A percentile compares a stretch with the other conserved stretches of the same genome.
Conservation (phyloP, 2,797 vertebrate genomes). For the Siniperca scherzeri region DNA sequence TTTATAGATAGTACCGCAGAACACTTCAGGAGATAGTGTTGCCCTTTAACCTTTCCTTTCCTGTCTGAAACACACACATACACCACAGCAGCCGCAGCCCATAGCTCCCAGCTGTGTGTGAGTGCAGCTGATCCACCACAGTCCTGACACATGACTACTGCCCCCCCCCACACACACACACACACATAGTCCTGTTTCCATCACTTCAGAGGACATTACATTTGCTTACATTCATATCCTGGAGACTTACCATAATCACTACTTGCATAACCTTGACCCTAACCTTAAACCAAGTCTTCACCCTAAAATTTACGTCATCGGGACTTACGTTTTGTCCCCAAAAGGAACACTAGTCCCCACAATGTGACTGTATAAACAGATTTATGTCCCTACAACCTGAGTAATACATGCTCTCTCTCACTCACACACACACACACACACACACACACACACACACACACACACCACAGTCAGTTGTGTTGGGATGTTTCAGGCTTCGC, state of each 20-base stretch:
- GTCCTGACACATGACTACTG: slow-evolving; percentile 55
- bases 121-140: slow-evolving; percentile 70
- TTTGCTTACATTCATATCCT: no score
- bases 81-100: slow-evolving; percentile 4
- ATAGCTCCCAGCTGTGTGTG: slow-evolving; percentile 59
- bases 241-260: no score
- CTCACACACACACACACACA: not conserved
- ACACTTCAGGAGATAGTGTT: slow-evolving; percentile 12
- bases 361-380: no score
- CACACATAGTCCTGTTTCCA: not conserved
- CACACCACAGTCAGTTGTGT: slow-evolving; percentile 5
- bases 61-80: not conserved
- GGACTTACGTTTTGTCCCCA: no score
- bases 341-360: no score
- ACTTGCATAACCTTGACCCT: no score
- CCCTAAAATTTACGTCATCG: no score
- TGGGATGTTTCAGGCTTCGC: not conserved
- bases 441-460: slow-evolving; percentile 14
- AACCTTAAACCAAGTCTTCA: no score
- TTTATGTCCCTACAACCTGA: no score
- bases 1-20: not conserved
- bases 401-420: no score
- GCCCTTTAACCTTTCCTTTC: slow-evolving; percentile 44
- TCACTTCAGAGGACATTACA: no score
- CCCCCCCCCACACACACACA: slow-evolving; percentile 6